Conservation (phyloP, 2,113 vertebrate genomes). For the Neogale vison region DNA sequence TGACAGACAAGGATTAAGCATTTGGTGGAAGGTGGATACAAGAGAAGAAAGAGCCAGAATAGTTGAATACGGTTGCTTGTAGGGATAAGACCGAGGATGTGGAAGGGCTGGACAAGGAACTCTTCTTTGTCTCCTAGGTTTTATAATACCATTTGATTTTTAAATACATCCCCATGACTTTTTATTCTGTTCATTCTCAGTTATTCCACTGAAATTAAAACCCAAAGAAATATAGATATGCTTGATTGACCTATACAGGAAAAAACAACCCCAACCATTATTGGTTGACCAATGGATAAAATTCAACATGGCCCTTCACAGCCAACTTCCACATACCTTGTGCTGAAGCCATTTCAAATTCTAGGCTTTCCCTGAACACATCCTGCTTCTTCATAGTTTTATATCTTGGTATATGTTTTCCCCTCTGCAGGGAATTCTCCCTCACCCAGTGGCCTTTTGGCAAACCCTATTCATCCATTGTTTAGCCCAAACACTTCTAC, state of each 20-base stretch:
- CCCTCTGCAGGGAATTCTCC: not conserved
- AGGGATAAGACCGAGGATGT: not conserved
- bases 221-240: not conserved
- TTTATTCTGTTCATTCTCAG: not conserved
- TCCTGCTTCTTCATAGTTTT: not conserved
- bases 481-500: not conserved
- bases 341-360: not conserved
- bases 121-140: not conserved
- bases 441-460: not conserved
- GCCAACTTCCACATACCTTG: not conserved
- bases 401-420: not conserved
- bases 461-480: not conserved
- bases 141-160: not conserved
- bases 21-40: not conserved
- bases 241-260: not conserved
- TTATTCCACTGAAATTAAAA: not conserved
- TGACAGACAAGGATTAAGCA: not conserved
- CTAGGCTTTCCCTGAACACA: not conserved
- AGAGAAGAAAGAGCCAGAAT: not conserved
- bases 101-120: not conserved
- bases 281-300: not conserved
- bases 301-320: not conserved
- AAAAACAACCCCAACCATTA: not conserved
- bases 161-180: not conserved
- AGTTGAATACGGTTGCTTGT: not conserved